Evolutionary conservation across 2,888 invertebrate genomes (phyloP), one percentile per base, ranked within the genome.

Genomic region (Scaptomyza tumidula): DNA sequence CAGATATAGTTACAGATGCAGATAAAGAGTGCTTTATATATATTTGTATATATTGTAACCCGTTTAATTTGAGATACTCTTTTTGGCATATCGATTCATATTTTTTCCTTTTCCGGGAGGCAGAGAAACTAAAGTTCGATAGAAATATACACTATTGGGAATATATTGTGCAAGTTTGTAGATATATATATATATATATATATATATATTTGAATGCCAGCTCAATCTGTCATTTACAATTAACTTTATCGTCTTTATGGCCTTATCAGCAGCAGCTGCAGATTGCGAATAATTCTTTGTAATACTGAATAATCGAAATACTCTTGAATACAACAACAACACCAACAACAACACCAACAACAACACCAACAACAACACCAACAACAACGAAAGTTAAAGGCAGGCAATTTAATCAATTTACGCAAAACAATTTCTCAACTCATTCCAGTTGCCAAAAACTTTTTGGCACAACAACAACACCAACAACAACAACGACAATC

Each of bases 351-450:
- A n/a, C n/a, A n/a, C n/a, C n/a, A n/a, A n/a, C n/a, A n/a, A n/a
- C n/a, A n/a, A n/a, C n/a, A n/a, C n/a, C n/a, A n/a, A n/a, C n/a
- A n/a, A n/a, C n/a, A n/a, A n/a, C n/a, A n/a, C n/a, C n/a, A n/a
- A n/a, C n/a, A n/a, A 27, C 39, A 52, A 27, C 39, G 33, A 31
- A 13, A 77, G 66, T 69, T 58, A 57, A 65, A 65, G 69, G 69
- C 59, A 78, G 74, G 78, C 59, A 76, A 78, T 78, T 76, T 75
- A 71, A 78, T 75, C 70, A 76, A 74, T 75, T 74, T 59, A 37
- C 45, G 33, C 53, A 41, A 37, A 63, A 64, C 35, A 71, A 75
- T 74, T 78, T 69, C 61, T 57, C 54, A 78, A 77, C 60, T 65
- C 52, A 57, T 62, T 46, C 60, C 50, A 19, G n/a, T 16, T 14